Evolutionary conservation across 1,140 invertebrate species (phyloP).

Genomic region (Vanessa atalanta): DNA sequence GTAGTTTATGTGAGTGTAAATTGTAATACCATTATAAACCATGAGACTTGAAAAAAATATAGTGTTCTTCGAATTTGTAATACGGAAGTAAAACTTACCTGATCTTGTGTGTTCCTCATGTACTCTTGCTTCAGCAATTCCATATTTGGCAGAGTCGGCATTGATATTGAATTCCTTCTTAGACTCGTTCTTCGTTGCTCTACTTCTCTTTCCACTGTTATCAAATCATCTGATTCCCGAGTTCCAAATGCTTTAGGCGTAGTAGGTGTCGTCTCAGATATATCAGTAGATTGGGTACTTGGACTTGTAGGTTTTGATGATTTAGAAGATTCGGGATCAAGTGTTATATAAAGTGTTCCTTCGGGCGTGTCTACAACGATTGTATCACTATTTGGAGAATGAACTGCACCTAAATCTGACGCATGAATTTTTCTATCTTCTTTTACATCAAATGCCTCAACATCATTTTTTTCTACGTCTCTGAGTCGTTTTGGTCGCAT

Average conservation of each 20-base stretch:
- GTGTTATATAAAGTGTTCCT: slow-evolving; percentile 71
- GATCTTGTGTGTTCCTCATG: slow-evolving; percentile 61
- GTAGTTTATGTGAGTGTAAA: too few relatives aligned
- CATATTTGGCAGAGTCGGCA: slow-evolving; percentile 73
- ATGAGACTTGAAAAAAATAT: too few relatives aligned
- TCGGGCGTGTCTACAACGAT: slow-evolving; percentile 75
- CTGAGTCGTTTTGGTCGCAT: slow-evolving; percentile 47
- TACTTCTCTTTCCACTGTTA: slow-evolving; percentile 55
- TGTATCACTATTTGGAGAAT: slow-evolving; percentile 67
- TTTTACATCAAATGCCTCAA: slow-evolving; percentile 17
- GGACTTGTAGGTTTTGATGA: slow-evolving; percentile 57
- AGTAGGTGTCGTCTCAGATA: slow-evolving; percentile 49
- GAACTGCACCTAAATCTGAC: slow-evolving; percentile 58
- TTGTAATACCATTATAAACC: too few relatives aligned
- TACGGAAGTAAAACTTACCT: slow-evolving; percentile 47
- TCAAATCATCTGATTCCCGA: slow-evolving; percentile 56
- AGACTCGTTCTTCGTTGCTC: slow-evolving; percentile 55
- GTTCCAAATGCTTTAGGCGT: slow-evolving; percentile 62
- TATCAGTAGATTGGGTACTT: slow-evolving; percentile 60
- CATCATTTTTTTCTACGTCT: slow-evolving; percentile 48
- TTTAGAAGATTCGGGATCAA: slow-evolving; percentile 64
- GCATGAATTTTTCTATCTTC: slow-evolving; percentile 56
- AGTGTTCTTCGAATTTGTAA: too few relatives aligned
- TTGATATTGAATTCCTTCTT: slow-evolving; percentile 77
- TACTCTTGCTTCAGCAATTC: slow-evolving; percentile 69